Base-by-base conservation (phyloP, 1,140 invertebrate genomes). In the Holotrichia oblita region DNA sequence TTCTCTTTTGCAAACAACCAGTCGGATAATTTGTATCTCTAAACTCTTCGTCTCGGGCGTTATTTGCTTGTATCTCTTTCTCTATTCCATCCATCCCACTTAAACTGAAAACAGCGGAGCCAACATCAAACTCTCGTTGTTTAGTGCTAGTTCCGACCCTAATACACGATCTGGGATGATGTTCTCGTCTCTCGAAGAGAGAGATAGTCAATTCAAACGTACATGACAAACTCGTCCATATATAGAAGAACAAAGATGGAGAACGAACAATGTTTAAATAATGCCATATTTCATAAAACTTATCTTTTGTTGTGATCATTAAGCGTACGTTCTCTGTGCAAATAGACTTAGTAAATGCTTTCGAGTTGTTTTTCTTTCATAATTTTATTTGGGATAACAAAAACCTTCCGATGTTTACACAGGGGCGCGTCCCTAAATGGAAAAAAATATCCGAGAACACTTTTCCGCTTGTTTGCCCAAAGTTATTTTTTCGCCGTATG, bases 301-400 rank as follows among this genome's bases (percentile, higher is more conserved):
- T 77, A 48, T 59, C 76, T 59, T 55, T 59, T 77, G 55, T 77
- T 59, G 20, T 24, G 73, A 79, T 81, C 75, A 81, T 81, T 81
- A 79, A 81, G 79, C 80, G 69, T 81, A 73, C 64, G 73, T 77
- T 81, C n/a, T n/a, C 78, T 79, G 74, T 79, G 59, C 59, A 80
- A 80, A 77, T 77, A 80, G 55, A 78, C 73, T 76, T 75, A 78
- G 76, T 80, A 78, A 80, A 80, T 78, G 77, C 77, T 73, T 77
- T 74, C 40, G 72, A 77, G 69, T 76, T 80, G 79, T 80, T 80
- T 78, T 80, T 76, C 75, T 80, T 80, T 77, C 59, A 59, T 80
- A 78, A 78, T 78, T 80, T 55, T 80, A 76, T 78, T 80, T 80
- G 77, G 64, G 76, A 78, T 73, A 77, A 73, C 76, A 76, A 79